Evolutionary conservation across 2,113 vertebrate genomes (phyloP).

Genomic region (Capreolus pygargus): DNA sequence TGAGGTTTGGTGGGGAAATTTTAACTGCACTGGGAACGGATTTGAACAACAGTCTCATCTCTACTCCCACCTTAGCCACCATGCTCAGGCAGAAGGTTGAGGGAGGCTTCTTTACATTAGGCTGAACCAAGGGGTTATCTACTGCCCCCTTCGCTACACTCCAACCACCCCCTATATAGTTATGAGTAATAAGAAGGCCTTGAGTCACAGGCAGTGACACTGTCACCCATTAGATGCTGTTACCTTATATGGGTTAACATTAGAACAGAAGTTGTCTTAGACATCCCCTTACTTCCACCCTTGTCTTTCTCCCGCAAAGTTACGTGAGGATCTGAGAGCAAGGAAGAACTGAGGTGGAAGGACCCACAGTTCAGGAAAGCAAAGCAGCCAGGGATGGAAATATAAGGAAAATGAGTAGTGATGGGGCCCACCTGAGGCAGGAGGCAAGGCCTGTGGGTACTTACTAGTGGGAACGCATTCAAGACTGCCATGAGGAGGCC

Average conservation of each 20-base stretch:
- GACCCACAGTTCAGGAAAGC: background rate
- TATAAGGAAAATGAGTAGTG: background rate
- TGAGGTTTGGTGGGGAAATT: background rate
- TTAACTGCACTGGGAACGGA: background rate
- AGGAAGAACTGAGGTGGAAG: background rate
- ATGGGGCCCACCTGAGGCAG: background rate
- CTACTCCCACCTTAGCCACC: no score
- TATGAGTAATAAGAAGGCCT: constrained; percentile 38
- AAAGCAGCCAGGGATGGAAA: background rate
- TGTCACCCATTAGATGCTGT: constrained; percentile 17
- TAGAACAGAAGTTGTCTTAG: background rate
- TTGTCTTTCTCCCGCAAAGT: background rate
- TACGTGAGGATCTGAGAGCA: background rate
- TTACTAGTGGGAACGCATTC: background rate
- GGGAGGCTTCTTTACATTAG: background rate
- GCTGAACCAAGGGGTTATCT: background rate
- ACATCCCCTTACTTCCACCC: background rate
- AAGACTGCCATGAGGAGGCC: background rate
- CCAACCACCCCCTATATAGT: background rate
- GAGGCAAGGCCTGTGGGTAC: background rate
- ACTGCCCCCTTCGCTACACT: constrained; percentile 31
- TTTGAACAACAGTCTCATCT: background rate
- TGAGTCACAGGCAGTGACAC: constrained; percentile 48
- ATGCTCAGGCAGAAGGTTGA: background rate
- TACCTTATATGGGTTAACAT: constrained; percentile 34